Conservation (phyloP, 2,888 invertebrate genomes). For the Hedya salicella region DNA sequence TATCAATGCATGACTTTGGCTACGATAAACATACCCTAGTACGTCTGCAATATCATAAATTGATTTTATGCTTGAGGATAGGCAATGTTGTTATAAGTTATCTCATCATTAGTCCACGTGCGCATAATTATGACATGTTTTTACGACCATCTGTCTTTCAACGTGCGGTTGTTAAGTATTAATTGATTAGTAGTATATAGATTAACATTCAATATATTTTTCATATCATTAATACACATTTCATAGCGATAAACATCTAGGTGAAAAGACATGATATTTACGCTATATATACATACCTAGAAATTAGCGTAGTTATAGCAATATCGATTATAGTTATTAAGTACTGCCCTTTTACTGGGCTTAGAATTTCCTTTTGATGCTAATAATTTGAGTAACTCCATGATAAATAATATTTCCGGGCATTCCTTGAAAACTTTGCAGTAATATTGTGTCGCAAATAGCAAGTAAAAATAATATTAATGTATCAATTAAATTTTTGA, state of each 20-base stretch:
- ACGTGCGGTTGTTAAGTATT: conserved; percentile 43
- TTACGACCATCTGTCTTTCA: conserved; percentile 12
- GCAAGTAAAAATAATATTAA: conserved; percentile 38
- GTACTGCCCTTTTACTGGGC: conserved; percentile 68
- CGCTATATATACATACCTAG: conserved; percentile 58
- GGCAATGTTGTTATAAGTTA: not conserved
- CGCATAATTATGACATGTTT: not conserved
- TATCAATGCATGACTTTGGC: too few relatives aligned
- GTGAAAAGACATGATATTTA: conserved; percentile 72
- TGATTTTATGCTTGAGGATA: not conserved
- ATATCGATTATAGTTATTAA: conserved; percentile 63
- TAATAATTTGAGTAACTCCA: conserved; percentile 34
- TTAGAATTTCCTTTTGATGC: conserved; percentile 30
- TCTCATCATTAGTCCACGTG: not conserved
- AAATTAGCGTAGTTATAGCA: conserved; percentile 67
- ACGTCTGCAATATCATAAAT: too few relatives aligned
- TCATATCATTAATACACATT: conserved; percentile 80
- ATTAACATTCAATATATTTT: conserved; percentile 66
- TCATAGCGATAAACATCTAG: conserved; percentile 79
- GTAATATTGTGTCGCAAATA: conserved; percentile 32
- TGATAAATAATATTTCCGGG: conserved; percentile 25
- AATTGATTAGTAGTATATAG: conserved; percentile 54
- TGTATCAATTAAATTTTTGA: conserved; percentile 37
- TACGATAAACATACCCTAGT: too few relatives aligned
- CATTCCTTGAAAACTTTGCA: conserved; percentile 38